Evolutionary conservation across 2,113 vertebrate genomes (phyloP).

Genomic region (Nerophis ophidion): DNA sequence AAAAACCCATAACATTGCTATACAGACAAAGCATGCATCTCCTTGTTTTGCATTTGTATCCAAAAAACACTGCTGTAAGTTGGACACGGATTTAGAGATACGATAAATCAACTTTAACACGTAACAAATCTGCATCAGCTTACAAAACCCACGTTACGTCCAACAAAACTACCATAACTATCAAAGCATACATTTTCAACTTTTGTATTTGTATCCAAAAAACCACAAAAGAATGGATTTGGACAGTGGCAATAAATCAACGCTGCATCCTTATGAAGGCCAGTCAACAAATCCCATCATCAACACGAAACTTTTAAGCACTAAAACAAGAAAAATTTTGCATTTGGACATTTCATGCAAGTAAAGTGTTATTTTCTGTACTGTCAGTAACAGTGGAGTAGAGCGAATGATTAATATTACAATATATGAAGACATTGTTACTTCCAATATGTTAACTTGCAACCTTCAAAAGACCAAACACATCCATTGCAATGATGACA

Average conservation of each 20-base stretch:
- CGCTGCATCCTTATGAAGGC: slow-evolving; percentile 6
- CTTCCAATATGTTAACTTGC: not conserved
- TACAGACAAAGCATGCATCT: too few species aligned
- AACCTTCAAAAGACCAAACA: not conserved
- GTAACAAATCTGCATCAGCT: too few species aligned
- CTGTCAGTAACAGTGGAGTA: not conserved
- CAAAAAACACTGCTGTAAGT: too few species aligned
- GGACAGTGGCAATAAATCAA: too few species aligned
- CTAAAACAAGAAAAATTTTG: not conserved
- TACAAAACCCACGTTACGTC: too few species aligned
- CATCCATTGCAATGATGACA: slow-evolving; percentile 14
- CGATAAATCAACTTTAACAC: too few species aligned
- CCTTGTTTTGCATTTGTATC: too few species aligned
- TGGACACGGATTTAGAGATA: too few species aligned
- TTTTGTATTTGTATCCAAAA: too few species aligned
- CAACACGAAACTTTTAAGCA: not conserved
- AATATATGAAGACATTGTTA: not conserved
- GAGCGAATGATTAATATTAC: not conserved
- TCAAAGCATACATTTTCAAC: too few species aligned
- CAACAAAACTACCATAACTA: not conserved
- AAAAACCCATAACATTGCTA: not conserved
- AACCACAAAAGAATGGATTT: too few species aligned
- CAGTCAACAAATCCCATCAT: not conserved
- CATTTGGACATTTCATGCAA: not conserved
- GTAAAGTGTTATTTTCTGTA: not conserved